Conservation (phyloP, 2,797 vertebrate species). For the Muscicapa striata region DNA sequence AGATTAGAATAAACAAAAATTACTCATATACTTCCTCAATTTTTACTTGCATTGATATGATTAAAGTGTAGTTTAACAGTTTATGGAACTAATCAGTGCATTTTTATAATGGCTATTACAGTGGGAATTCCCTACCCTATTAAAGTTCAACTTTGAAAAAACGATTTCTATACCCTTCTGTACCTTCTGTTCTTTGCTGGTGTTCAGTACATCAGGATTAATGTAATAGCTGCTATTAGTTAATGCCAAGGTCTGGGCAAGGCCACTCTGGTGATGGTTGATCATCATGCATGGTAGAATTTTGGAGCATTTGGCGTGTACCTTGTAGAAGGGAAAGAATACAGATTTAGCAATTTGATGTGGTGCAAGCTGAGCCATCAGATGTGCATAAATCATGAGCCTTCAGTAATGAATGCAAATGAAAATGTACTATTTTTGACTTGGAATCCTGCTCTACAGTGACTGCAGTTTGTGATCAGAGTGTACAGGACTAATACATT, state of each 20-base stretch:
- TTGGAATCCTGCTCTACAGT: background rate
- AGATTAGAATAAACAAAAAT: background rate
- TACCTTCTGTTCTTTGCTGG: background rate
- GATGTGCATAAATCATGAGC: background rate
- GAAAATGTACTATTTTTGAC: background rate
- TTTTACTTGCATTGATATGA: background rate
- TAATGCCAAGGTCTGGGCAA: background rate
- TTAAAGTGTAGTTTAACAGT: background rate
- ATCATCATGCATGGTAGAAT: background rate
- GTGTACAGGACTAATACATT: background rate
- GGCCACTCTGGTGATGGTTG: background rate
- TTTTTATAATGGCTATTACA: background rate
- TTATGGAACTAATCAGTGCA: background rate
- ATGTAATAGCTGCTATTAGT: background rate
- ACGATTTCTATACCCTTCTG: accelerated
- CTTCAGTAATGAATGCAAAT: background rate
- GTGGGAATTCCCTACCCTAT: background rate
- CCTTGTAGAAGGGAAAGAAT: background rate
- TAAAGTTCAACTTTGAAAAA: background rate
- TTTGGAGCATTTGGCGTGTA: background rate
- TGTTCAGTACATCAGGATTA: background rate
- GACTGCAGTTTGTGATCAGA: background rate
- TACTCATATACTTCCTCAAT: background rate
- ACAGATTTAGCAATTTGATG: background rate
- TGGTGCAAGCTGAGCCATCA: background rate